phyloP scores from a whole-genome alignment of 2,113 vertebrate genomes.

The Bubalus kerabau region DNA sequence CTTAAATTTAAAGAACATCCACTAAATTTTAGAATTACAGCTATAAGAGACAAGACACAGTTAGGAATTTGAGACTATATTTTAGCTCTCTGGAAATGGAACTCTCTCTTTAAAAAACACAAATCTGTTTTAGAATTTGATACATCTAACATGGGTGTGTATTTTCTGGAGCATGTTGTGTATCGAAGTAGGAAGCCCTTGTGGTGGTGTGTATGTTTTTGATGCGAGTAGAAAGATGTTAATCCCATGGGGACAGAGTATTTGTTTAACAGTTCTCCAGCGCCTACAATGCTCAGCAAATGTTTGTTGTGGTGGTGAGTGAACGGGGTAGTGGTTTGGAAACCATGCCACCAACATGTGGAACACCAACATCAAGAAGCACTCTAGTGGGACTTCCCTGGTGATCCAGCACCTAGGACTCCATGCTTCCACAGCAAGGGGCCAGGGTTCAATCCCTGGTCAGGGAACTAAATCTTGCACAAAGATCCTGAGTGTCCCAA shows the following conservation, averaged over 20 bases:
- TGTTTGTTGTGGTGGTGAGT: not conserved
- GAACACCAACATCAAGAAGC: not conserved
- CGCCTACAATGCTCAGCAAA: not conserved
- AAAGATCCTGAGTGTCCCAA: not conserved
- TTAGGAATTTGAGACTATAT: not conserved
- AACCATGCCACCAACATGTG: not conserved
- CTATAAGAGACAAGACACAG: not conserved
- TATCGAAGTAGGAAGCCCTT: not conserved
- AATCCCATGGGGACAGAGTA: not conserved
- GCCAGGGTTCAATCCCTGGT: not conserved
- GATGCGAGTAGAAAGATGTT: not conserved
- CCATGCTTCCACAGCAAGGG: not conserved
- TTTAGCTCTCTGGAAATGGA: slow-evolving; percentile 14
- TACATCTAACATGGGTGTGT: not conserved
- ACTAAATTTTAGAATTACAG: not conserved
- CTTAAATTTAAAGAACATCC: not conserved
- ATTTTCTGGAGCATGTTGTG: not conserved
- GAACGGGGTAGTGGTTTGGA: not conserved
- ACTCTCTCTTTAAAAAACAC: not conserved
- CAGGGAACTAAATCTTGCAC: not conserved
- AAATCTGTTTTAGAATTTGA: not conserved
- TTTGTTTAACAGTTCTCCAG: not conserved
- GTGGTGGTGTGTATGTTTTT: not conserved
- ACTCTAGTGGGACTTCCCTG: not conserved
- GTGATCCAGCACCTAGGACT: not conserved